Percentiles rank a stretch among this genome's conserved stretches.
Evolutionary conservation across 2,113 vertebrate genomes (phyloP).

Genomic region (Dipodomys stephensi): DNA sequence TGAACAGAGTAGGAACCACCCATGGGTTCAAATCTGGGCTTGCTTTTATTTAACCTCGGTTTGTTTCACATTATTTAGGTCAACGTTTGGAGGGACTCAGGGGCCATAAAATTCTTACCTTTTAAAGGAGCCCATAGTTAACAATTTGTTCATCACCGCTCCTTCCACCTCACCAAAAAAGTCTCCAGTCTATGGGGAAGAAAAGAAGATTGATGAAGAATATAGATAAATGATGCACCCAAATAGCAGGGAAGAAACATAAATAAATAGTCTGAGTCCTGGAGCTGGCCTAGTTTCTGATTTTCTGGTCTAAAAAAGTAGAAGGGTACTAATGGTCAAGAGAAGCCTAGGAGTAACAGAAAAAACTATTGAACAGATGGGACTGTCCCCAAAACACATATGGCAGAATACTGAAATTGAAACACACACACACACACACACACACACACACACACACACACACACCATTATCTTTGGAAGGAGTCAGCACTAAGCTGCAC

Average conservation of each 20-base stretch:
- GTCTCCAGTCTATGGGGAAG: slow-evolving; percentile 92
- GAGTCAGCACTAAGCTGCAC: slow-evolving; percentile 77
- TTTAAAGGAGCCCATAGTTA: slow-evolving; percentile 98
- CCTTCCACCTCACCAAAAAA: slow-evolving; percentile 98
- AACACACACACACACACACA: slow-evolving; percentile 11
- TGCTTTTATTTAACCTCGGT: slow-evolving; percentile 55
- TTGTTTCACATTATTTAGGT: slow-evolving; percentile 73
- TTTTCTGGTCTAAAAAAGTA: slow-evolving; percentile 64
- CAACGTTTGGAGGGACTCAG: slow-evolving; percentile 47
- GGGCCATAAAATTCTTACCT: slow-evolving; percentile 89
- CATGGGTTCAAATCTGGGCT: slow-evolving; percentile 30
- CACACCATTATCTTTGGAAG: neutral
- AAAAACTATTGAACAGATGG: slow-evolving; percentile 71
- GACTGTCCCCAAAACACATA: slow-evolving; percentile 58
- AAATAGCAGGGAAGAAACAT: slow-evolving; percentile 61
- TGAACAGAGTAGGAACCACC: slow-evolving; percentile 30
- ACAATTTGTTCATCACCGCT: slow-evolving; percentile 98
- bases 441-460: neutral
- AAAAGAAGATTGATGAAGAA: slow-evolving; percentile 76
- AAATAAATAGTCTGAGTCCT: slow-evolving; percentile 75
- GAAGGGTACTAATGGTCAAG: slow-evolving; percentile 51
- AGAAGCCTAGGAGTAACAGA: slow-evolving; percentile 56
- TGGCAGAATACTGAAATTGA: slow-evolving; percentile 69
- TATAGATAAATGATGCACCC: slow-evolving; percentile 4
- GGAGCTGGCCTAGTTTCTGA: slow-evolving; percentile 71